Evolutionary conservation across 2,888 invertebrate genomes (phyloP).

Genomic region (Sialis fuliginosa): DNA sequence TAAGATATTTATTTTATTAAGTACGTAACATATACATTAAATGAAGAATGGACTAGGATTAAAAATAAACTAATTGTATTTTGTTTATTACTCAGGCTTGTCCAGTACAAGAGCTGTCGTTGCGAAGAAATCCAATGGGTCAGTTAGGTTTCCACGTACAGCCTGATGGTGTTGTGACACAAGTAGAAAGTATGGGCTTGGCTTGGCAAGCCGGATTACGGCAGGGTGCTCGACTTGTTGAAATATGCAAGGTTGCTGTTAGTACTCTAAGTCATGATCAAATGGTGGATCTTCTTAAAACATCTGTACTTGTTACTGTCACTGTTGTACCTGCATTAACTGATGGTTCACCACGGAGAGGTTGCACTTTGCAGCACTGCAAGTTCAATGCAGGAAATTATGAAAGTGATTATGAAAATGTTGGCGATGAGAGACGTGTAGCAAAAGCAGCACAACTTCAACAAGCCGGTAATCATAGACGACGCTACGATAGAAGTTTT

Average conservation of each 20-base stretch:
- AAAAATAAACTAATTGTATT: too few relatives aligned
- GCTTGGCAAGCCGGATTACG: conserved; percentile 73
- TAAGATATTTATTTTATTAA: too few relatives aligned
- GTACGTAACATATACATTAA: too few relatives aligned
- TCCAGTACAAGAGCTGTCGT: conserved; percentile 59
- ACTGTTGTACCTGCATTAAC: conserved; percentile 58
- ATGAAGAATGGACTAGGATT: too few relatives aligned
- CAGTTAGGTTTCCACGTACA: conserved; percentile 85
- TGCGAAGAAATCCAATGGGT: conserved; percentile 63
- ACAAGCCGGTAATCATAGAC: conserved; percentile 40
- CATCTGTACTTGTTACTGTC: conserved; percentile 72
- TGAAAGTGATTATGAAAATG: conserved; percentile 53
- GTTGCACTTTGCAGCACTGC: conserved; percentile 45
- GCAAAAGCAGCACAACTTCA: conserved; percentile 26
- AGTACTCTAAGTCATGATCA: conserved; percentile 80
- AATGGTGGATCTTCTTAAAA: conserved; percentile 82
- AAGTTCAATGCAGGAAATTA: conserved; percentile 39
- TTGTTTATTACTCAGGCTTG: conserved; percentile 32
- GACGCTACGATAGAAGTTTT: conserved; percentile 54
- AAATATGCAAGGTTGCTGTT: conserved; percentile 79
- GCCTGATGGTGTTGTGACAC: conserved; percentile 83
- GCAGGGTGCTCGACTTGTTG: conserved; percentile 78
- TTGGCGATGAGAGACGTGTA: conserved; percentile 26
- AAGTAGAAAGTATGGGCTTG: conserved; percentile 60
- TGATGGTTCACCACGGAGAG: conserved; percentile 50